Evolutionary conservation across 2,113 vertebrate species (phyloP), one percentile per base, ranked within the genome.

Genomic region (Brevimyrus niger): DNA sequence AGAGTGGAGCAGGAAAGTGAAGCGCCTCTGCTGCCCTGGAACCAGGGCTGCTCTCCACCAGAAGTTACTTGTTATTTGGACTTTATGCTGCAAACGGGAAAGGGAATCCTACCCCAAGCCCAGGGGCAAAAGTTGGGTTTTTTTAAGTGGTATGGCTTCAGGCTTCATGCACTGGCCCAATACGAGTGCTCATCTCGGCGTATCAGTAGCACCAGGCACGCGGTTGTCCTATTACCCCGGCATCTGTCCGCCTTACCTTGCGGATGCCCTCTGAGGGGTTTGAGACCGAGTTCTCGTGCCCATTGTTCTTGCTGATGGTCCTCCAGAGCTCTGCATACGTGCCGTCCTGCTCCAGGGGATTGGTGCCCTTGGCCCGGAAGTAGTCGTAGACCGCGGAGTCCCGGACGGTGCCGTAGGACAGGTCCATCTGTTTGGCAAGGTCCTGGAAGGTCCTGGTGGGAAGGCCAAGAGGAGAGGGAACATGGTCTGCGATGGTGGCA

Each of bases 301-400:
- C 98, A 31, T 96, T 96, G 82, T 97, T 98, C 94, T 97, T 97
- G 95, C 98, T 99, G 93, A 99, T 96, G 21, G 97, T 98, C 92
- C 97, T 95, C 98, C 98, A 99, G 86, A 99, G 96, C 92, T 99
- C 98, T 0, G 98, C 96, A 92, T 97, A 99, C 0, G 98, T 98
- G 95, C 96, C 96, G 95, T 99, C 98, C 94, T 99, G 98, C 92
- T 99, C 98, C 95, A 99, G 94, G 3, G 98, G 97, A 92, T 99
- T 99, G 91, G 98, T 99, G 17, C 98, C 98, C 95, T 99, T 99
- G 92, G 98, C 97, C 91, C 96, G 96, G 90, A 99, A 98, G 94
- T 99, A 99, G 92, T 99, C 97, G 4, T 99, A 99, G 11, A 99
- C 98, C 0, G 98, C 96, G 0, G 98, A 99, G 94, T 99, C 98